Evolutionary conservation across 2,797 vertebrate genomes (phyloP).

Genomic region (Enteromius thamalakanensis): DNA sequence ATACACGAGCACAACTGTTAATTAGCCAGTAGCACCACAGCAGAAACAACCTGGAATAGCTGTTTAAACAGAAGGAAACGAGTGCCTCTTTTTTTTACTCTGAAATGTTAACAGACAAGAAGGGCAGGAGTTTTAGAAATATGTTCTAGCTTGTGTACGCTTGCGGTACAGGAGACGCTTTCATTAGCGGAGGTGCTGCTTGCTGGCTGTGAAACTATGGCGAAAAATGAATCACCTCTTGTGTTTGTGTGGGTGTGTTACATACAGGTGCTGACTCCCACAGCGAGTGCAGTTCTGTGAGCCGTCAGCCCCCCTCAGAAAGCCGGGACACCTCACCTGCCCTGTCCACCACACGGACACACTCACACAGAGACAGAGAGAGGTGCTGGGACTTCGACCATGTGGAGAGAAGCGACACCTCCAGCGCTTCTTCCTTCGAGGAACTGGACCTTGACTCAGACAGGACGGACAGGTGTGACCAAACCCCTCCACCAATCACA

Average conservation of each 20-base stretch:
- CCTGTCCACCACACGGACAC: constrained; percentile 64
- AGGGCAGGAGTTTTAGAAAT: background rate
- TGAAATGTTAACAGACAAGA: background rate
- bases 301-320: constrained; percentile 80
- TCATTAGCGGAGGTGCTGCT: constrained; percentile 26
- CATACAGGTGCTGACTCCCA: constrained; percentile 77
- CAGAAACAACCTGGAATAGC: constrained; percentile 19
- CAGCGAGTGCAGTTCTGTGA: constrained; percentile 86
- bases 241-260: constrained; percentile 25
- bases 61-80: background rate
- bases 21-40: constrained; percentile 13
- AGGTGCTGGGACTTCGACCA: constrained; percentile 11
- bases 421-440: constrained; percentile 82
- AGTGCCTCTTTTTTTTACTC: background rate
- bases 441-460: constrained; percentile 80
- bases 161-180: background rate
- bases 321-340: constrained; percentile 75
- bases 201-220: constrained; percentile 11
- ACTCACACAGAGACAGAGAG: constrained; percentile 11
- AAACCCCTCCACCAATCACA: constrained; percentile 31
- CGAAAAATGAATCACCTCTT: constrained; percentile 37
- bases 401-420: constrained; percentile 66
- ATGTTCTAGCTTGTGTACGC: background rate
- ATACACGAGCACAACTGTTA: background rate
- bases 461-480: constrained; percentile 63